These are phyloP conservation scores for Drosophila mimica DNA, from an alignment of 2,888 invertebrate species.

Conservation along the genomic window DNA sequence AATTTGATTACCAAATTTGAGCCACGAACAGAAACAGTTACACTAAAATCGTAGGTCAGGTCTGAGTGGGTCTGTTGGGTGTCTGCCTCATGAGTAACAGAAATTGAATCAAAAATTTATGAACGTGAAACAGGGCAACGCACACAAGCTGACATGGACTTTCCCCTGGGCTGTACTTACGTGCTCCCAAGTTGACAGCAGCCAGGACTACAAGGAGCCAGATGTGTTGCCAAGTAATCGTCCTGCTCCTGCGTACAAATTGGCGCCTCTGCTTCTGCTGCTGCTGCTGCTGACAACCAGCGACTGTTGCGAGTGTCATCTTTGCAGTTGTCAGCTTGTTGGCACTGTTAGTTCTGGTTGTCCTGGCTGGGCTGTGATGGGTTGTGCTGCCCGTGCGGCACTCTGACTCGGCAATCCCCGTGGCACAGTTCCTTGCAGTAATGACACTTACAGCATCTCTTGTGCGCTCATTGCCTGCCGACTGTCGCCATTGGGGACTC, in stretches of 20 bases:
- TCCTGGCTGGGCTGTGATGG: not conserved
- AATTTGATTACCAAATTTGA: conserved; percentile 17
- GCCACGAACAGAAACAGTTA: not conserved
- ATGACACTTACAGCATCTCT: conserved; percentile 73
- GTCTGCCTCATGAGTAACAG: conserved; percentile 31
- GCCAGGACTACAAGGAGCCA: conserved; percentile 45
- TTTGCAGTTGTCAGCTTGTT: conserved; percentile 49
- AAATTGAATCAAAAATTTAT: conserved; percentile 71
- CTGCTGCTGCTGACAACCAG: conserved; percentile 13
- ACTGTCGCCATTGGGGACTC: conserved; percentile 72
- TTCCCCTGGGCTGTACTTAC: conserved; percentile 65
- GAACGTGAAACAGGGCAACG: conserved; percentile 24
- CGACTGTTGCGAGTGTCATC: conserved; percentile 36
- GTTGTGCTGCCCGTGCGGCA: not conserved
- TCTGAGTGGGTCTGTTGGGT: not conserved
- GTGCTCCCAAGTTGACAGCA: conserved; percentile 51
- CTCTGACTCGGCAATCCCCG: conserved; percentile 51
- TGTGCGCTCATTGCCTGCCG: conserved; percentile 64
- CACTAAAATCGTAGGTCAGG: conserved; percentile 8
- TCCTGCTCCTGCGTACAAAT: conserved; percentile 57
- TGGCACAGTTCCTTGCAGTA: conserved; percentile 73
- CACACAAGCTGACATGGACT: conserved; percentile 8
- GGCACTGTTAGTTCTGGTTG: conserved; percentile 22
- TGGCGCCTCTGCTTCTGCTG: conserved; percentile 51
- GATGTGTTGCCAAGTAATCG: conserved; percentile 55